Conservation (phyloP, 2,888 invertebrate species). For the Drosophila pegasa region DNA sequence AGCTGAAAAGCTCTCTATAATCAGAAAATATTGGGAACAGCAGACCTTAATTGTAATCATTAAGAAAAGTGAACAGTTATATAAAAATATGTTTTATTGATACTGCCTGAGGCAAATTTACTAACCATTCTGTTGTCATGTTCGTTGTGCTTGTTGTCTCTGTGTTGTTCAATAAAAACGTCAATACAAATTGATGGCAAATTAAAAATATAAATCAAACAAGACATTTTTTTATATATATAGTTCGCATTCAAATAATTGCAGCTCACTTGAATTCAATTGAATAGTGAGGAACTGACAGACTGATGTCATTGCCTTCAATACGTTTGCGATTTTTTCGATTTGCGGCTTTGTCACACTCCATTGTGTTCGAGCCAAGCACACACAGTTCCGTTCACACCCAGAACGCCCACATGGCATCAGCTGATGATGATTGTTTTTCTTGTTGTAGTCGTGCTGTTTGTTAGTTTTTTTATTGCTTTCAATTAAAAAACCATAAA, state of each 20-base stretch:
- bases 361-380: background rate
- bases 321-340: constrained; percentile 33
- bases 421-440: constrained; percentile 21
- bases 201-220: constrained; percentile 1
- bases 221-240: background rate
- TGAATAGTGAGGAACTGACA: constrained; percentile 48
- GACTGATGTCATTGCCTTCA: constrained; percentile 68
- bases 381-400: constrained; percentile 25
- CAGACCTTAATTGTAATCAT: too few relatives aligned
- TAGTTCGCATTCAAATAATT: background rate
- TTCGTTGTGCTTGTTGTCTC: background rate
- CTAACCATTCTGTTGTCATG: background rate
- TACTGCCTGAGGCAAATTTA: background rate
- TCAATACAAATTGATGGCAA: background rate
- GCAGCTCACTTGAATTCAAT: constrained; percentile 64
- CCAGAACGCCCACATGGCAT: constrained; percentile 41
- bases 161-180: background rate
- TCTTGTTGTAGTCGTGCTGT: constrained; percentile 18
- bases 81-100: too few relatives aligned
- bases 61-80: too few relatives aligned
- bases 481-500: constrained; percentile 78
- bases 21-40: too few relatives aligned
- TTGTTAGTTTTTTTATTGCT: constrained; percentile 63
- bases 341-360: constrained; percentile 27
- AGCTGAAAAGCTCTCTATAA: too few relatives aligned